Evolutionary conservation across 1,140 invertebrate species (phyloP), one percentile per base, ranked within the genome.

Genomic region (Sminthurides bifidus): DNA sequence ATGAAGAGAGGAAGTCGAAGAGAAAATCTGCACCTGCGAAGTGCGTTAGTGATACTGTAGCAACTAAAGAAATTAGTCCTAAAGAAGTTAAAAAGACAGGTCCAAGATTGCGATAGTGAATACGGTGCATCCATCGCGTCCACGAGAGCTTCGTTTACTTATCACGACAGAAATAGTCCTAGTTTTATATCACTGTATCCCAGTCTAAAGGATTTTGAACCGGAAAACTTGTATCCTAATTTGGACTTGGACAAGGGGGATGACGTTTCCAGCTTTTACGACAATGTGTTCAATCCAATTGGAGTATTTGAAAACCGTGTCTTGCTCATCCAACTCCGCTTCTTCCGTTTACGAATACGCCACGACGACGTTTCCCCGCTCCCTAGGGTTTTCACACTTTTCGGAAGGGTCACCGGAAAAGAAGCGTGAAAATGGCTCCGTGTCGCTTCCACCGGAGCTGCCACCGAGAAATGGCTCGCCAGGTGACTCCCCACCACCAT

Each of bases 281-380:
- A n/a, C n/a, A n/a, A 87, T 64, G 82, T 84, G 54, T 88, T 86
- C 68, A 85, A 91, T 72, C 86, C 85, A 3, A 80, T 88, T 61
- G n/a, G 86, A 91, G 70, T 89, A 86, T 63, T 77, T 88, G 68
- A 86, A 87, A 27, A 54, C 55, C 0, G 59, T 67, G 12, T 61
- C 52, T n/a, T 56, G 27, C n/a, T 50, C 53, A 12, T 31, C 52
- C 1, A n/a, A 35, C 23, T 46, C 57, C 21, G 35, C 33, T 3
- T 24, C 45, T 12, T 6, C 40, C 15, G 5, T 19, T 19, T 41
- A 58, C 15, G 41, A 44, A 37, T 24, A 33, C 23, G 45, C 43
- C 38, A 27, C 1, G n/a, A 12, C 2, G 26, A 43, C 4, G 29
- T 24, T 30, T 31, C 27, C 23, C 40, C 23, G 51, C 12, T 37